These are phyloP conservation scores for Corynorhinus townsendii DNA, from an alignment of 2,113 vertebrate genomes.

Conservation along the genomic window DNA sequence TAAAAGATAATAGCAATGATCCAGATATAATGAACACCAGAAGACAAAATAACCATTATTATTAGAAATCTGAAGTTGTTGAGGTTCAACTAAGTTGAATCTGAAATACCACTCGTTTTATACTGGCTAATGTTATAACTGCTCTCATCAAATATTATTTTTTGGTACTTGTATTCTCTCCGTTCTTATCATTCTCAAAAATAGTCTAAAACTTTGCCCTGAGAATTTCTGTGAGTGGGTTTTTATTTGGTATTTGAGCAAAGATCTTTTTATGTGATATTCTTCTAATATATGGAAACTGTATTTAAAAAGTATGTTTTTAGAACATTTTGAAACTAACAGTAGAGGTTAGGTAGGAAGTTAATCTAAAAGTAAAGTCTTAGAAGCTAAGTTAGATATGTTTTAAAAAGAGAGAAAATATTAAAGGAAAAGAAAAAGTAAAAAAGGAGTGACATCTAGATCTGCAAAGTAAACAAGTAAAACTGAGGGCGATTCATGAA, in stretches of 20 bases:
- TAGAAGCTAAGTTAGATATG: not conserved
- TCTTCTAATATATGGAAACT: not conserved
- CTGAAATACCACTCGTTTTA: not conserved
- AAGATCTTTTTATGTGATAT: not conserved
- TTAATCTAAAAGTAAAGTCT: not conserved
- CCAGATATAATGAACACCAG: constrained; percentile 30
- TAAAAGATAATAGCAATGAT: constrained; percentile 38
- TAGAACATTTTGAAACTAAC: constrained; percentile 7
- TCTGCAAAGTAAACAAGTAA: not conserved
- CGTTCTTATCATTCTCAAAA: constrained; percentile 3
- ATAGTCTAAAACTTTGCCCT: not conserved
- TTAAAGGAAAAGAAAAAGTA: not conserved
- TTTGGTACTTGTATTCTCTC: not conserved
- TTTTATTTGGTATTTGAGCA: not conserved
- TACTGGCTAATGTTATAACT: not conserved
- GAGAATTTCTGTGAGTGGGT: not conserved
- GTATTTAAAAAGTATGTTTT: not conserved
- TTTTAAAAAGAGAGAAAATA: not conserved
- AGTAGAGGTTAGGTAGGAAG: not conserved
- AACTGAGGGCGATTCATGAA: not conserved
- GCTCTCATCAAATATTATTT: not conserved
- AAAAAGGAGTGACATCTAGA: not conserved
- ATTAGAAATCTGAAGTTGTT: constrained; percentile 43
- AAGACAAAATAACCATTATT: constrained; percentile 43
- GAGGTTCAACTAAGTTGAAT: constrained; percentile 31